A percentile compares a stretch with the other conserved stretches of the same genome.
Conservation (phyloP, 2,797 vertebrate genomes). For the Rhyacichthys aspro region DNA sequence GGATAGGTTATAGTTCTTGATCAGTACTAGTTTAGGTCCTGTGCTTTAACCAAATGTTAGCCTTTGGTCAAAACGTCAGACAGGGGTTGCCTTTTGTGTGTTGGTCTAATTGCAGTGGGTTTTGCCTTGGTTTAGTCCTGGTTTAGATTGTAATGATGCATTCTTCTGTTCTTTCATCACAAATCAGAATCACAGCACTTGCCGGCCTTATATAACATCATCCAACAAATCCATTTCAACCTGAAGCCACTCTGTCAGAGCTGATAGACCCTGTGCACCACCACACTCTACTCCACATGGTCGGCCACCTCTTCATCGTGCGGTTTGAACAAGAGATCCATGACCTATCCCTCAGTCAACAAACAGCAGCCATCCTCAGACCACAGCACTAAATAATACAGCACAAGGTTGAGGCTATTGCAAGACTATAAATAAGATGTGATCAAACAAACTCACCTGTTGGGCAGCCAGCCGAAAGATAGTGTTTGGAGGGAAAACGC, state of each 20-base stretch:
- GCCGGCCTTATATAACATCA: too few species aligned
- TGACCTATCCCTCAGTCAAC: constrained; percentile 17
- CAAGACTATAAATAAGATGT: constrained; percentile 44
- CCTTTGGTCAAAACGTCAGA: too few species aligned
- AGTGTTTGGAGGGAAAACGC: constrained; percentile 21
- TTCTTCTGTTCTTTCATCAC: too few species aligned
- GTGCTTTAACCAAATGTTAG: too few species aligned
- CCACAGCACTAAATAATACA: constrained; percentile 39
- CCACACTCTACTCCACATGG: constrained; percentile 37
- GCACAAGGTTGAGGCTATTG: background rate
- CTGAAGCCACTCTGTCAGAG: constrained; percentile 37
- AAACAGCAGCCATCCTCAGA: constrained; percentile 17
- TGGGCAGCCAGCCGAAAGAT: constrained; percentile 38
- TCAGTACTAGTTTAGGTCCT: too few species aligned
- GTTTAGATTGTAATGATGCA: too few species aligned
- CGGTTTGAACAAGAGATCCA: constrained; percentile 23
- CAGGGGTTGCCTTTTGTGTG: too few species aligned
- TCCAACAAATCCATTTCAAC: too few species aligned
- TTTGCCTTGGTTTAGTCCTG: too few species aligned
- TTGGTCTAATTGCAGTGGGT: too few species aligned
- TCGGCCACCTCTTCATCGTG: constrained; percentile 24
- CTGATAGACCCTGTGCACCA: constrained; percentile 33
- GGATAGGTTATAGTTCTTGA: too few species aligned
- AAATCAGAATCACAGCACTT: too few species aligned
- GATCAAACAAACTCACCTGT: constrained; percentile 72